Conservation (phyloP, 2,888 invertebrate species). For the Entomobrya proxima region DNA sequence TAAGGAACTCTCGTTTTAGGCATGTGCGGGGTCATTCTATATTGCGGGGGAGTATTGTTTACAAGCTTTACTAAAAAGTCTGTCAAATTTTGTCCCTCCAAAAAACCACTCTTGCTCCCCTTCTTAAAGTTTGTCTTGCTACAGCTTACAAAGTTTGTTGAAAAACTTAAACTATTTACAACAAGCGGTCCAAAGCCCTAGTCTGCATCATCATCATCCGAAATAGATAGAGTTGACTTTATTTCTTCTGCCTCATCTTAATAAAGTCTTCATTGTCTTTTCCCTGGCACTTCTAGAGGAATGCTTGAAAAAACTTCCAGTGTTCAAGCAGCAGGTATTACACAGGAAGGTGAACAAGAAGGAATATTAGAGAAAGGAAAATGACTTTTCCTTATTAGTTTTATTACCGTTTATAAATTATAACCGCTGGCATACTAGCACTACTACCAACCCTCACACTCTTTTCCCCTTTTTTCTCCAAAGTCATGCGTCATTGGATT, state of each 20-base stretch:
- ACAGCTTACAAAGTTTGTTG: no score
- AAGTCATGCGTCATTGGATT: constrained; percentile 45
- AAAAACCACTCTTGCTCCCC: background rate
- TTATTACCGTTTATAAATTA: constrained; percentile 63
- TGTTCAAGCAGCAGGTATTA: background rate
- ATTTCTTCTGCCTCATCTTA: background rate
- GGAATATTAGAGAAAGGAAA: constrained; percentile 48
- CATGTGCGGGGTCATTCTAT: no score
- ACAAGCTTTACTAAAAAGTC: no score
- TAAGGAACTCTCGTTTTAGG: no score
- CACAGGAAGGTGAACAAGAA: background rate
- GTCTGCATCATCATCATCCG: no score
- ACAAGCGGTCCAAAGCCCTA: background rate
- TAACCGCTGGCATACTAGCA: constrained; percentile 4
- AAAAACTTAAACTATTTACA: constrained; percentile 4
- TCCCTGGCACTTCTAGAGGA: background rate
- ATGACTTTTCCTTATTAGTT: constrained; percentile 58
- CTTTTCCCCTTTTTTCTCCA: background rate
- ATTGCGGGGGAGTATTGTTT: no score
- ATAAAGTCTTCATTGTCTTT: constrained; percentile 34
- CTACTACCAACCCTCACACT: no score
- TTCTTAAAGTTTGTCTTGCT: no score
- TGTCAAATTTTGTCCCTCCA: no score
- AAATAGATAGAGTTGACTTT: background rate
- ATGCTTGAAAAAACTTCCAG: background rate